Evolutionary conservation across 2,113 vertebrate species (phyloP).

Genomic region (Hypocryptadius cinnamomeus): DNA sequence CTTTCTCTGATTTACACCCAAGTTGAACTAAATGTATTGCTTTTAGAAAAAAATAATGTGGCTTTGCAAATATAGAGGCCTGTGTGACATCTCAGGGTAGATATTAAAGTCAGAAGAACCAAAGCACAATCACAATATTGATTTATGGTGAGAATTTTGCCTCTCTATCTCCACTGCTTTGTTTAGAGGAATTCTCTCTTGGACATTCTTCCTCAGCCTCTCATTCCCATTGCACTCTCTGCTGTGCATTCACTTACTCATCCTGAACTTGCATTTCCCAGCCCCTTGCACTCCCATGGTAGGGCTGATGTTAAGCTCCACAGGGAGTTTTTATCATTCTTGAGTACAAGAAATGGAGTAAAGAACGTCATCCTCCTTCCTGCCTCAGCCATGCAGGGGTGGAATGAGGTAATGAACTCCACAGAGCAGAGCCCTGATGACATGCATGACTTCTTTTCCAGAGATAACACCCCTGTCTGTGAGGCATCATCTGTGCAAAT

Average conservation of each 20-base stretch:
- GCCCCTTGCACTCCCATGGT: neutral
- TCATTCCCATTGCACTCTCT: neutral
- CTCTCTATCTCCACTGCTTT: neutral
- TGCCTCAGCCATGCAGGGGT: neutral
- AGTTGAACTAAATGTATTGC: neutral
- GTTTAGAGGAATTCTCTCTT: neutral
- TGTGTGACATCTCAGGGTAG: neutral
- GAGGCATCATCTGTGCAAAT: neutral
- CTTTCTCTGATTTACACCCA: neutral
- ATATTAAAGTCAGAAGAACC: neutral
- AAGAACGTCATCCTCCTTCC: conserved; percentile 23
- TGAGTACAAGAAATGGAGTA: neutral
- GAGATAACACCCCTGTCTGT: neutral
- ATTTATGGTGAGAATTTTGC: neutral
- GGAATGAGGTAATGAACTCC: neutral
- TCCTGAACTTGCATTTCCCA: conserved; percentile 6
- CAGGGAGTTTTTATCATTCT: conserved; percentile 16
- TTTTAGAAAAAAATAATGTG: neutral
- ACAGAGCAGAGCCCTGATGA: neutral
- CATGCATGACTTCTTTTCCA: neutral
- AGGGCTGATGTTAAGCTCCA: neutral
- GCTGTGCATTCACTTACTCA: neutral
- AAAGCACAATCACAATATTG: neutral
- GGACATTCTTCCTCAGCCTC: neutral
- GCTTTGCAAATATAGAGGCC: neutral